Evolutionary conservation across 2,888 invertebrate species (phyloP).

Genomic region (Chydorus sphaericus): DNA sequence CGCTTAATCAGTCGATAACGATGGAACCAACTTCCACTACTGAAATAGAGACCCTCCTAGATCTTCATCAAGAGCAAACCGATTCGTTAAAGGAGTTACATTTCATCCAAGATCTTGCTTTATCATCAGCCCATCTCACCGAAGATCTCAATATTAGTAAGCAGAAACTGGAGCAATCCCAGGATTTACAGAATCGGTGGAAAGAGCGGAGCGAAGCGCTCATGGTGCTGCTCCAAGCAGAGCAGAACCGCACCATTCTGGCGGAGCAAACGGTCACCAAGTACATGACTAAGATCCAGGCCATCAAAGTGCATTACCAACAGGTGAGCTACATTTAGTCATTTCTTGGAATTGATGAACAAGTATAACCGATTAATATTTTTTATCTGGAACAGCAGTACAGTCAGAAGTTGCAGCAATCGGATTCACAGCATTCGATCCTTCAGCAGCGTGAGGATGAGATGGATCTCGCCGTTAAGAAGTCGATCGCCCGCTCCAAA

Average conservation of each 20-base stretch:
- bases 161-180: not conserved
- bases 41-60: too few species aligned
- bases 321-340: not conserved
- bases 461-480: not conserved
- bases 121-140: not conserved
- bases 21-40: too few species aligned
- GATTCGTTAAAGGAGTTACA: too few species aligned
- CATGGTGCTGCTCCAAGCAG: conserved; percentile 6
- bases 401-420: conserved; percentile 1
- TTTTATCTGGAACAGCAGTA: conserved; percentile 4
- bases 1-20: too few species aligned
- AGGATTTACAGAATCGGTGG: conserved; percentile 1
- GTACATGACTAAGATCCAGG: not conserved
- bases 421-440: not conserved
- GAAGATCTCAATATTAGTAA: conserved; percentile 2
- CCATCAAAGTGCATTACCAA: conserved; percentile 5
- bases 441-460: conserved; percentile 5
- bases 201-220: conserved; percentile 8
- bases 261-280: conserved; percentile 5
- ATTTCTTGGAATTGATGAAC: too few species aligned
- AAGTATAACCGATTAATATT: too few species aligned
- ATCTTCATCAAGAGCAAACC: too few species aligned
- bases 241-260: conserved; percentile 7
- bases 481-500: conserved; percentile 3
- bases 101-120: too few species aligned